Conservation (phyloP, 2,797 vertebrate species). For the Eremophila alpestris region DNA sequence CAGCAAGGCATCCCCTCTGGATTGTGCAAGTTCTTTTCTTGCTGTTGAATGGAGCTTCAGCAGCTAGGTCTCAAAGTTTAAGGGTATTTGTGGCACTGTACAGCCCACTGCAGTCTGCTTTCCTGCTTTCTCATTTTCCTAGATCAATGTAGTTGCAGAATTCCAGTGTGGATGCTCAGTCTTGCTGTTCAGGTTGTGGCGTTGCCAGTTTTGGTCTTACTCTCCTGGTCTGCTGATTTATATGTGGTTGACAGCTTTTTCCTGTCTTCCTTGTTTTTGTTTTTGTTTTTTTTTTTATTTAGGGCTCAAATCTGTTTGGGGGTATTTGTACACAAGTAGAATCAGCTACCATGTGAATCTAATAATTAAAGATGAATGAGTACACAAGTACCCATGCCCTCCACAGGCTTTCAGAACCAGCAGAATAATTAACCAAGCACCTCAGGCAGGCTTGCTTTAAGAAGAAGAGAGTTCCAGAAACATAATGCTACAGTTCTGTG, state of each 20-base stretch:
- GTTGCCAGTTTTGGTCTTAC: not conserved
- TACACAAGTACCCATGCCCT: slow-evolving; percentile 28
- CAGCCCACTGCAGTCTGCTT: not conserved
- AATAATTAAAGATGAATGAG: slow-evolving; percentile 54
- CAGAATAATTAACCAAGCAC: slow-evolving; percentile 59
- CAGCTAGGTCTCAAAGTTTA: not conserved
- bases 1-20: not conserved
- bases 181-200: not conserved
- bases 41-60: not conserved
- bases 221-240: slow-evolving; percentile 9
- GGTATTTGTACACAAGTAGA: slow-evolving; percentile 12
- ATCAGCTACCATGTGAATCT: slow-evolving; percentile 44
- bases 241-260: slow-evolving; percentile 13
- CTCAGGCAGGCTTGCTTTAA: slow-evolving; percentile 20
- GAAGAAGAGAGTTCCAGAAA: slow-evolving; percentile 40
- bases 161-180: slow-evolving; percentile 4
- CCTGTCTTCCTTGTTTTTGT: not conserved
- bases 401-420: slow-evolving; percentile 44
- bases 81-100: not conserved
- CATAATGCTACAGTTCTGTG: not conserved
- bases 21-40: not conserved
- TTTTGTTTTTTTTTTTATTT: not conserved
- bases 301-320: slow-evolving; percentile 29
- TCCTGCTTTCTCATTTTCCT: not conserved
- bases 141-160: not conserved